Percentiles rank a stretch among this genome's conserved stretches.
phyloP scores from a whole-genome alignment of 2,797 vertebrate species.

The Ciconia nigra region DNA sequence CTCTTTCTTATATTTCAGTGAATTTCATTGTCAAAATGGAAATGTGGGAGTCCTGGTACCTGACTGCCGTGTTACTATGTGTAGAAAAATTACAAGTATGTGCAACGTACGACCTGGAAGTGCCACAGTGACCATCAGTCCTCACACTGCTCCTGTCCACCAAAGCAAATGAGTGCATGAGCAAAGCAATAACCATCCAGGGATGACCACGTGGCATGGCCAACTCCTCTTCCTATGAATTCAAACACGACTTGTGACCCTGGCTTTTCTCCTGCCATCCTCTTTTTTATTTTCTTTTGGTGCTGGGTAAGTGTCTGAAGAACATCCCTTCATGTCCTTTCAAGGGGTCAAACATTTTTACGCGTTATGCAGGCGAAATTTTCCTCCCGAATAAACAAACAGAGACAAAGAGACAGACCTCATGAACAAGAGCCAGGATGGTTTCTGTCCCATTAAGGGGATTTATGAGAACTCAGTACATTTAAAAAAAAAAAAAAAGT shows the following conservation, averaged over 20 bases:
- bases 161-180: neutral
- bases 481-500: neutral
- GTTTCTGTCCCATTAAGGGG: neutral
- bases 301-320: neutral
- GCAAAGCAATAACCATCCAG: neutral
- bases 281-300: neutral
- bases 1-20: neutral
- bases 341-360: neutral
- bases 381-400: neutral
- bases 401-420: neutral
- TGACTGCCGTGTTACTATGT: accelerated
- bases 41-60: neutral
- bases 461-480: neutral
- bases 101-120: neutral
- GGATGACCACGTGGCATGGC: accelerated
- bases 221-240: neutral
- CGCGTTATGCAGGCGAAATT: neutral
- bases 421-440: neutral
- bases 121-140: neutral
- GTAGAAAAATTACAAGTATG: neutral
- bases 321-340: neutral
- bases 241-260: neutral
- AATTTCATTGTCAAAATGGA: neutral
- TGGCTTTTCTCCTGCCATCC: neutral
- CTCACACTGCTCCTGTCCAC: neutral